Conservation (phyloP, 1,140 invertebrate genomes). For the Ephestia elutella region DNA sequence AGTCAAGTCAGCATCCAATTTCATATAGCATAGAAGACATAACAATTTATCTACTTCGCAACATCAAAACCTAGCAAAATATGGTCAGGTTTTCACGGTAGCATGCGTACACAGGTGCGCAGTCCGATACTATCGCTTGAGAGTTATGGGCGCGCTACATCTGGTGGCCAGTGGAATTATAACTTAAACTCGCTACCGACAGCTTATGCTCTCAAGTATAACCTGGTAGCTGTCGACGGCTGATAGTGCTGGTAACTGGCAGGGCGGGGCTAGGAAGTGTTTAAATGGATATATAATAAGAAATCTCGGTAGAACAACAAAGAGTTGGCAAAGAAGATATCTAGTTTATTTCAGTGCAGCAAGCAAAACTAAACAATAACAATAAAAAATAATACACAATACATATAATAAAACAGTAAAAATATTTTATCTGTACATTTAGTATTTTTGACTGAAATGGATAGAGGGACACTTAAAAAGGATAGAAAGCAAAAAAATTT, state of each 20-base stretch:
- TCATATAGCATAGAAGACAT: too few species aligned
- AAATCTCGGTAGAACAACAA: neutral
- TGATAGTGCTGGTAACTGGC: neutral
- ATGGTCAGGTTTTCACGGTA: neutral
- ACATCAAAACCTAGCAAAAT: neutral
- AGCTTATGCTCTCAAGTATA: neutral
- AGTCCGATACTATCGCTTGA: neutral
- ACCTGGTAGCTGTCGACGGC: neutral
- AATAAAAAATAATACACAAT: too few species aligned
- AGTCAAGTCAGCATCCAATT: too few species aligned
- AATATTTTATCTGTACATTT: too few species aligned
- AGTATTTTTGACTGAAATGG: too few species aligned
- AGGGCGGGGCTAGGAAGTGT: neutral
- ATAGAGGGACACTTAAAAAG: too few species aligned
- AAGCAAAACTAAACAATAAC: too few species aligned
- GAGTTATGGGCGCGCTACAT: neutral
- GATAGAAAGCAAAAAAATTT: too few species aligned
- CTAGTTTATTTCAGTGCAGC: too few species aligned
- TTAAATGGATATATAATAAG: neutral
- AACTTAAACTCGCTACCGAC: neutral
- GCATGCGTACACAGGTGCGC: slow-evolving; percentile 2
- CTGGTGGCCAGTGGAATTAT: neutral
- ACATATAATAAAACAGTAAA: too few species aligned
- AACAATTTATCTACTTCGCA: too few species aligned
- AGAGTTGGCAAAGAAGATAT: too few species aligned